Evolutionary conservation across 2,797 vertebrate genomes (phyloP), one percentile per base, ranked within the genome.

Genomic region (Rhinophrynus dorsalis): DNA sequence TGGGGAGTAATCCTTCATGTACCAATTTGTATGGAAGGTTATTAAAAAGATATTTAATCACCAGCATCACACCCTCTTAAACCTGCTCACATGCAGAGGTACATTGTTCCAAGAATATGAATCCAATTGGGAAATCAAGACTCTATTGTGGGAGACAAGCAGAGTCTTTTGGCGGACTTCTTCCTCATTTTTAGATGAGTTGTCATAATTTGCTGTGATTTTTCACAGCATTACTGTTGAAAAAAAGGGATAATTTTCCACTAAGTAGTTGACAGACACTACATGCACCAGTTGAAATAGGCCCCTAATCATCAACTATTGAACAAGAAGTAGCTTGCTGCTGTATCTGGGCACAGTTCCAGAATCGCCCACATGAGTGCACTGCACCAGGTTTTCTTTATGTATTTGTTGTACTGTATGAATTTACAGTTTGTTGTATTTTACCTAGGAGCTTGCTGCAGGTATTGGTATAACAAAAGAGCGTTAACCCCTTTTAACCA

Each of bases 181-280:
- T 27, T 59, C 32, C 44, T 40, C 13, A 6, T 27, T 18, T 37
- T 38, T 17, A 38, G 44, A 59, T 11, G 44, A 50, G 12, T n/a
- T 32, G 6, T 17, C n/a, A 45, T 45, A 37, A 68, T 68, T 59
- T 68, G 13, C 15, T 59, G 44, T 30, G 44, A 58, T 59, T 68
- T 50, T 45, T 52, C 18, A 9, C 10, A 50, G 30, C 29, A 44
- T 57, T 58, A 48, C 8, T 17, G 30, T 20, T 35, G 11, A 67
- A 51, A 60, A 35, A 59, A 59, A 68, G 32, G 21, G 55, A 59
- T 68, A 30, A 51, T 51, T 30, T 51, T 68, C 40, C 37, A 35
- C 13, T 51, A 42, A 60, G 24, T 42, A 60, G 33, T 52, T 60
- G 47, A 60, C 44, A 59, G 67, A 60, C 2, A 17, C 45, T 45